Percentiles rank a stretch among this genome's conserved stretches.
Conservation (phyloP, 2,113 vertebrate species). For the Chiloscyllium plagiosum region DNA sequence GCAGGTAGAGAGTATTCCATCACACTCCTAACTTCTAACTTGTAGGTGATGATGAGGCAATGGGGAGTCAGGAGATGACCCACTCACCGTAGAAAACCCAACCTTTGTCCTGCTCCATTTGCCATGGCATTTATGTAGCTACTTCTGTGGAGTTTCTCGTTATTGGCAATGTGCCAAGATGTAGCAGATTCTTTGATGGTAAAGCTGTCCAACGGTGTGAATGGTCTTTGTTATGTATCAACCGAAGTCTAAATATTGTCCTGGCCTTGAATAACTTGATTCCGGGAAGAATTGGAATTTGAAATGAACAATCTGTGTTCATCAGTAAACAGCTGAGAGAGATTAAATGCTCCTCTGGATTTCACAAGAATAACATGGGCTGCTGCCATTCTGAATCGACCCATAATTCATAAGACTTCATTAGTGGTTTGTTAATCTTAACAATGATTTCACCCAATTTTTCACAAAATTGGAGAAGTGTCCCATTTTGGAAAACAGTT, state of each 20-base stretch:
- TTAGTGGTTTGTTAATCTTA: not conserved
- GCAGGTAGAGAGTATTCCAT: not conserved
- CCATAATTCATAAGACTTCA: not conserved
- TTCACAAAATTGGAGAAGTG: not conserved
- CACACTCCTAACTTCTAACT: not conserved
- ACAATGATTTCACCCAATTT: not conserved
- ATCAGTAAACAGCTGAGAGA: not conserved
- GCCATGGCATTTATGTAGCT: not conserved
- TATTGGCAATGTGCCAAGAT: not conserved
- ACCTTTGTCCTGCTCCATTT: not conserved
- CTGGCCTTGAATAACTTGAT: not conserved
- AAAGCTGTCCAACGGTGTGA: not conserved
- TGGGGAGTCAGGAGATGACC: not conserved
- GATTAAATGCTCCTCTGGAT: not conserved
- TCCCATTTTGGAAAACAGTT: not conserved
- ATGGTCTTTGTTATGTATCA: not conserved
- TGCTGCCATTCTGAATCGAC: not conserved
- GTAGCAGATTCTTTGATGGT: not conserved
- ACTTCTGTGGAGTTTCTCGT: not conserved
- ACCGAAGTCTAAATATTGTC: not conserved
- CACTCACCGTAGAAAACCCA: not conserved
- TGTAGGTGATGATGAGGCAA: not conserved
- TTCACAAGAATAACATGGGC: not conserved
- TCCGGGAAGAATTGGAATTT: not conserved
- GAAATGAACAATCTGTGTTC: not conserved